Conservation (phyloP, 1,140 invertebrate species). For the Zaprionus vittiger region DNA sequence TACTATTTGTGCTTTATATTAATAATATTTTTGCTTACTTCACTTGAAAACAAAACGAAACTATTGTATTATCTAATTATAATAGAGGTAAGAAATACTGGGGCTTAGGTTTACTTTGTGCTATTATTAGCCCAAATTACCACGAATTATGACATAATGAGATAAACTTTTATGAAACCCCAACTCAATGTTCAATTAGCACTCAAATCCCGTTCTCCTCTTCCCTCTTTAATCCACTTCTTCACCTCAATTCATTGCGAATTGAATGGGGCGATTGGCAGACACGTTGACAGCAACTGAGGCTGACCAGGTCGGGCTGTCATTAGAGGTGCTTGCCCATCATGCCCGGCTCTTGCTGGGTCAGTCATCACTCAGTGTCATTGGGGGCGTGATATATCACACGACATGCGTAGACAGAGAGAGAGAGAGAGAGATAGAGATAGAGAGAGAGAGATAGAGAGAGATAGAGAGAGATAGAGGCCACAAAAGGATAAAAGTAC, state of each 20-base stretch:
- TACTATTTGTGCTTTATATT: neutral
- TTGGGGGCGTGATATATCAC: slow-evolving; percentile 61
- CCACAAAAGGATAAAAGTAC: slow-evolving; percentile 13
- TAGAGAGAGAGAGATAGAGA: slow-evolving; percentile 11
- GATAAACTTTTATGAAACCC: neutral
- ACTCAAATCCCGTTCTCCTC: neutral
- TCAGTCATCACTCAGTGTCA: slow-evolving; percentile 67
- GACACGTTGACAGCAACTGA: slow-evolving; percentile 46
- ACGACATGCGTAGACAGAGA: slow-evolving; percentile 37
- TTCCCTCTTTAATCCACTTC: neutral
- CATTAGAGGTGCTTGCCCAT: slow-evolving; percentile 62
- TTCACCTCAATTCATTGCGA: neutral
- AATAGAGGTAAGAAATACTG: neutral
- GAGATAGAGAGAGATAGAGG: slow-evolving; percentile 3
- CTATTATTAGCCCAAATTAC: neutral
- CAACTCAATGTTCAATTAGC: neutral
- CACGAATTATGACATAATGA: neutral
- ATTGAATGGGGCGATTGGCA: neutral
- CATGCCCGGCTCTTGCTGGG: slow-evolving; percentile 20
- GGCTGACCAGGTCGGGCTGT: slow-evolving; percentile 47
- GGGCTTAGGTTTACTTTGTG: neutral
- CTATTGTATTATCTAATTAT: neutral
- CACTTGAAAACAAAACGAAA: neutral
- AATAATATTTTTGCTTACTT: neutral
- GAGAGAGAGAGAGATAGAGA: slow-evolving; percentile 18